Conservation (phyloP, 2,888 invertebrate species). For the Dicyrtomina minuta region DNA sequence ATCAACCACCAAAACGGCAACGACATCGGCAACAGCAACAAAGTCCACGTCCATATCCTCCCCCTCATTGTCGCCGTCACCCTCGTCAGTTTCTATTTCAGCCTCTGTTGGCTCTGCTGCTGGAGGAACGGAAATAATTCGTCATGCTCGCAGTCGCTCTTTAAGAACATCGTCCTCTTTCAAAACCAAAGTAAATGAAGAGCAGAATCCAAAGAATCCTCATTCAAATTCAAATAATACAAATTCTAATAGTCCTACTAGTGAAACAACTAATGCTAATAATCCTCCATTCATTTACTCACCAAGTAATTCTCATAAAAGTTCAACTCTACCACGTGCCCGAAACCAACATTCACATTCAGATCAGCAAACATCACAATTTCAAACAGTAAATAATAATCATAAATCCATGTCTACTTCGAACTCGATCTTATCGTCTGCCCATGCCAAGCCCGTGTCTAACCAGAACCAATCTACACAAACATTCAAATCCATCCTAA, state of each 20-base stretch:
- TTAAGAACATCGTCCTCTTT: conserved; percentile 28
- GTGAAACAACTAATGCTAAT: too few relatives aligned
- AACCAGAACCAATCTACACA: conserved; percentile 17
- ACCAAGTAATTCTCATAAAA: conserved; percentile 7
- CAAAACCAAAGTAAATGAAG: conserved; percentile 19
- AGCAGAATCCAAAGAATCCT: background rate
- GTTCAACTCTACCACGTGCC: conserved; percentile 25
- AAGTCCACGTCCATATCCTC: conserved; percentile 8
- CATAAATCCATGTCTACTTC: background rate
- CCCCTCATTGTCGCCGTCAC: conserved; percentile 24
- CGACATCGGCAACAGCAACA: background rate
- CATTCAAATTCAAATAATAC: background rate
- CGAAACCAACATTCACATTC: background rate
- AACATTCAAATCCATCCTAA: conserved; percentile 21
- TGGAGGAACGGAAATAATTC: conserved; percentile 30
- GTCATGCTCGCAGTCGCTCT: conserved; percentile 34
- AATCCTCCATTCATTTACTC: background rate
- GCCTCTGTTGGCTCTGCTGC: conserved; percentile 15
- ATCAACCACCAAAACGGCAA: background rate
- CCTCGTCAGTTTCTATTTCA: conserved; percentile 18
- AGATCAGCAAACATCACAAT: background rate
- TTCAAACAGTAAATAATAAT: background rate
- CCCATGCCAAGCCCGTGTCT: background rate
- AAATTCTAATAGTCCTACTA: too few relatives aligned
- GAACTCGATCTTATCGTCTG: background rate